Evolutionary conservation across 2,113 vertebrate species (phyloP).

Genomic region (Mastomys natalensis): DNA sequence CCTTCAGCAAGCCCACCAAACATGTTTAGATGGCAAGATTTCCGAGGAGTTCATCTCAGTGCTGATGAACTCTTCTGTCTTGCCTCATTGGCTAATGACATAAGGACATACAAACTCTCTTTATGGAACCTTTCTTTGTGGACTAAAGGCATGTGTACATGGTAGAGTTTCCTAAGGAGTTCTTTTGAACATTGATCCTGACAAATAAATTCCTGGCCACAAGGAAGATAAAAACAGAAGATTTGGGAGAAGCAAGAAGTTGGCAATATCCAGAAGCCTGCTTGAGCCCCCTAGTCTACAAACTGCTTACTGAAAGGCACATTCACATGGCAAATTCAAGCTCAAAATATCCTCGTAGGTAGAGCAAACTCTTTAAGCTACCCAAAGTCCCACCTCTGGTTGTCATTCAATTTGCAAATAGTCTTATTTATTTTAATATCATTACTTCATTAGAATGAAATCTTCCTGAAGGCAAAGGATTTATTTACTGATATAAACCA

Average conservation of each 20-base stretch:
- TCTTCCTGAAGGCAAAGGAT: neutral
- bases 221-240: neutral
- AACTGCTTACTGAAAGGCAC: neutral
- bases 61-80: neutral
- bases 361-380: neutral
- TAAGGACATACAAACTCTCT: conserved; percentile 10
- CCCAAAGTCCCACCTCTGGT: neutral
- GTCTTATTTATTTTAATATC: conserved; percentile 5
- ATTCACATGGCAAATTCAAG: neutral
- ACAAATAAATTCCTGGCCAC: neutral
- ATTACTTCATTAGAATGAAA: neutral
- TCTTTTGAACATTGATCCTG: conserved; percentile 14
- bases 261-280: neutral
- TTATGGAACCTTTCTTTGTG: too few species aligned
- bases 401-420: conserved; percentile 42
- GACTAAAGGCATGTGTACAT: neutral
- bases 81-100: neutral
- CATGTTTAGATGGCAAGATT: neutral
- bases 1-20: neutral
- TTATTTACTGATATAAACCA: neutral
- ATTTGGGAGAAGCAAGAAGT: conserved; percentile 7
- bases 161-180: neutral
- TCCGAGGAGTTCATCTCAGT: neutral
- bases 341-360: neutral
- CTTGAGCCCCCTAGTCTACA: neutral